Percentiles rank a stretch among this genome's conserved stretches.
These are phyloP conservation scores for Pseudorhiza aurosa DNA, from an alignment of 30 jellyfish, hydroid and myxozoan species.

Conservation along the genomic window DNA sequence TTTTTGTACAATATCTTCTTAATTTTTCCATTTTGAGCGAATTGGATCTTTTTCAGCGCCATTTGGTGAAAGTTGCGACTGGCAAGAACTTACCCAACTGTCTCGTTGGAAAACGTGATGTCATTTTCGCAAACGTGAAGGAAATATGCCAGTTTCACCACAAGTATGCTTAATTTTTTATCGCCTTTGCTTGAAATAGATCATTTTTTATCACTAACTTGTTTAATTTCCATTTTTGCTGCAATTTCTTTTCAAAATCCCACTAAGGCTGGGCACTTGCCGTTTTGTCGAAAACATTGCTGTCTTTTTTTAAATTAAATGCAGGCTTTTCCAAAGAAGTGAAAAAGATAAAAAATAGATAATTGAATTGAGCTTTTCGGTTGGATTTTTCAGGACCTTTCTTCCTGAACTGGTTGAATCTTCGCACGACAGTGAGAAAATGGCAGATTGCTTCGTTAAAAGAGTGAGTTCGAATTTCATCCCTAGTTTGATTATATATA, in stretches of 20 bases:
- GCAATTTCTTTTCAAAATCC: too few species aligned
- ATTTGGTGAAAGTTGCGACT: conserved; percentile 74
- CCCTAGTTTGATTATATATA: not conserved
- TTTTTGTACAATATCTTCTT: conserved; percentile 21
- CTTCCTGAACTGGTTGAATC: conserved; percentile 68
- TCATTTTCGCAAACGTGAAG: conserved; percentile 67
- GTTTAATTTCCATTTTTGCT: too few species aligned
- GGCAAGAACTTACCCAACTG: conserved; percentile 64
- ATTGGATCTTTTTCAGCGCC: conserved; percentile 58
- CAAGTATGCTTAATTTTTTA: too few species aligned
- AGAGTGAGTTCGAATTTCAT: conserved; percentile 36
- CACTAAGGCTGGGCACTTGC: too few species aligned
- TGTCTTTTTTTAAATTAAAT: too few species aligned
- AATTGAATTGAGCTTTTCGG: too few species aligned
- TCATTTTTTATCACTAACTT: too few species aligned
- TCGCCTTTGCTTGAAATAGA: too few species aligned
- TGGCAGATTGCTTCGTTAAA: conserved; percentile 76
- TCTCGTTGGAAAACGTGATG: conserved; percentile 57
- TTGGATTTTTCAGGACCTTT: conserved; percentile 37
- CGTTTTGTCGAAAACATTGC: too few species aligned
- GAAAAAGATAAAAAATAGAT: too few species aligned
- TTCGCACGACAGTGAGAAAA: conserved; percentile 48
- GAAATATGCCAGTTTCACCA: conserved; percentile 71
- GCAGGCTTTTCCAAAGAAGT: too few species aligned
- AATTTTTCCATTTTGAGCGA: not conserved